Evolutionary conservation across 2,797 vertebrate genomes (phyloP).

Genomic region (Anas bernieri): DNA sequence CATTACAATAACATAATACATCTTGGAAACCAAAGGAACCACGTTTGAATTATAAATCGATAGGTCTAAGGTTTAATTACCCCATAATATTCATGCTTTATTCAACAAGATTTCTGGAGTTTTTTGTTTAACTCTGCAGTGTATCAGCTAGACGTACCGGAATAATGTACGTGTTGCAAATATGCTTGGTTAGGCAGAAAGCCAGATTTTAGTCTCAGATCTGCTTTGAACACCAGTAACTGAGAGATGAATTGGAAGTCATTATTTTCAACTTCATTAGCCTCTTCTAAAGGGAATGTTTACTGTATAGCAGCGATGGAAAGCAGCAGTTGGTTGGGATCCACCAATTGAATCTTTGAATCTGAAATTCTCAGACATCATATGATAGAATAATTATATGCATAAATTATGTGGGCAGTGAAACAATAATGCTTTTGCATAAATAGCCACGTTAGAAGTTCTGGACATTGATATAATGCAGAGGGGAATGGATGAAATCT

Average conservation of each 20-base stretch:
- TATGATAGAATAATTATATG: background rate
- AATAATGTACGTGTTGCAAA: background rate
- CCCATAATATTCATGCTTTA: background rate
- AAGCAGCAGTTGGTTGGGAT: background rate
- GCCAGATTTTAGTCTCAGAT: background rate
- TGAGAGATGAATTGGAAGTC: background rate
- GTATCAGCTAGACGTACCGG: background rate
- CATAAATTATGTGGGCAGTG: background rate
- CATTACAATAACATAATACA: background rate
- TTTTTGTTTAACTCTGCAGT: background rate
- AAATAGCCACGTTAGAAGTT: background rate
- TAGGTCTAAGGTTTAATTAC: background rate
- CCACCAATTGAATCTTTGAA: background rate
- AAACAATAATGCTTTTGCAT: background rate
- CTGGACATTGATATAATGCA: background rate
- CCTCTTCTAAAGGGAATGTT: background rate
- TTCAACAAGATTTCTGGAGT: background rate
- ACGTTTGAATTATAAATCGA: background rate
- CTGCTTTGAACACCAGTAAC: background rate
- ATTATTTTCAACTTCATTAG: background rate
- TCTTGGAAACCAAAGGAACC: background rate
- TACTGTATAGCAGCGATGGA: background rate
- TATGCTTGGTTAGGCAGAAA: background rate
- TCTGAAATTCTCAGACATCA: background rate
- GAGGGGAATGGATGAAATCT: background rate